A percentile compares a stretch with the other conserved stretches of the same genome.
Conservation (phyloP, 2,113 vertebrate species). For the Sorex fumeus region DNA sequence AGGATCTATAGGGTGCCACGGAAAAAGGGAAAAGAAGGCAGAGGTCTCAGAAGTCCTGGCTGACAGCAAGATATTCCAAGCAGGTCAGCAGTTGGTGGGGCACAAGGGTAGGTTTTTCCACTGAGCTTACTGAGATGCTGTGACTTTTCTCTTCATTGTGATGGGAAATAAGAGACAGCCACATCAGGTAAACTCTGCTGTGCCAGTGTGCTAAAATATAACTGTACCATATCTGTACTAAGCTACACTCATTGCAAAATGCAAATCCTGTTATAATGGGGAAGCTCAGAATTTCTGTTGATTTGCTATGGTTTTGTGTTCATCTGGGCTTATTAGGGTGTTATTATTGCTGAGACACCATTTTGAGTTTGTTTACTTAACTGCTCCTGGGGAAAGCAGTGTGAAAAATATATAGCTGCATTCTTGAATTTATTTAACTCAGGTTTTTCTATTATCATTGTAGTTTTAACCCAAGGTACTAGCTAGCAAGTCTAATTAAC, state of each 20-base stretch:
- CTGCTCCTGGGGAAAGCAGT: slow-evolving; percentile 48
- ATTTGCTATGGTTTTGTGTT: slow-evolving; percentile 71
- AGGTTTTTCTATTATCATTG: slow-evolving; percentile 48
- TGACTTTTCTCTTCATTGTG: background rate
- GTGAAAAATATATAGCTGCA: slow-evolving; percentile 64
- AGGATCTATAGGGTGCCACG: background rate
- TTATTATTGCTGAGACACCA: slow-evolving; percentile 61
- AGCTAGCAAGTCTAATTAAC: slow-evolving; percentile 69
- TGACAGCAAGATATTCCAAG: background rate
- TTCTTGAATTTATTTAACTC: slow-evolving; percentile 63
- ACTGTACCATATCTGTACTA: background rate
- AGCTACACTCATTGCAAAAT: slow-evolving; percentile 51
- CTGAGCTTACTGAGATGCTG: background rate
- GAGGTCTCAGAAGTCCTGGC: background rate
- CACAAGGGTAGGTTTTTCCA: background rate
- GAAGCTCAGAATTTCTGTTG: slow-evolving; percentile 29
- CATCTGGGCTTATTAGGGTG: slow-evolving; percentile 38
- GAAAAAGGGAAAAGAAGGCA: background rate
- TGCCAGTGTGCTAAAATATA: background rate
- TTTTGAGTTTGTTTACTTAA: slow-evolving; percentile 74
- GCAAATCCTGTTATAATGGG: background rate
- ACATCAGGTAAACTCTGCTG: background rate
- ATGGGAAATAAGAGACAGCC: background rate
- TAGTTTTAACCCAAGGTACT: slow-evolving; percentile 5
- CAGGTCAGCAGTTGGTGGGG: background rate